These are phyloP conservation scores for Agriopis leucophaearia DNA, from an alignment of 2,888 invertebrate genomes.

Conservation along the genomic window DNA sequence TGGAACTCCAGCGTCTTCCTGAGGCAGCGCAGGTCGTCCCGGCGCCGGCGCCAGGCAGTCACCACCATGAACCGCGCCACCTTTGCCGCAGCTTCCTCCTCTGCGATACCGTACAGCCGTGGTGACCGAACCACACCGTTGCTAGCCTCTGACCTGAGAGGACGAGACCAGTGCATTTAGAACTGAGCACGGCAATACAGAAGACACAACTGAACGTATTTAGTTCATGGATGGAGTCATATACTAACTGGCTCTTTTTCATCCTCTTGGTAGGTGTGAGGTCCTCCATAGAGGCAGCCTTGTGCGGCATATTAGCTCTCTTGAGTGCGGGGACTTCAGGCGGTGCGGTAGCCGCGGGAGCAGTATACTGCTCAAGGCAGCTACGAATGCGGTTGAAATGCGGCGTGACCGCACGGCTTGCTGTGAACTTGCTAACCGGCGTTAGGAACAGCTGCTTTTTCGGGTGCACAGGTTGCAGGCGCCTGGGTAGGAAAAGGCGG, in stretches of 20 bases:
- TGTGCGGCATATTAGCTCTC: conserved; percentile 62
- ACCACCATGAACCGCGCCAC: conserved; percentile 80
- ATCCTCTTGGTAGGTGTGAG: conserved; percentile 73
- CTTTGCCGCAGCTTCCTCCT: conserved; percentile 73
- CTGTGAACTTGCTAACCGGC: conserved; percentile 79
- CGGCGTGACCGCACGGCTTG: conserved; percentile 55
- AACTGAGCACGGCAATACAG: background rate
- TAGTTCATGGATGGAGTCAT: background rate
- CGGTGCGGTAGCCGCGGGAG: conserved; percentile 9
- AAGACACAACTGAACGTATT: background rate
- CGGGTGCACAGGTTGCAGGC: conserved; percentile 70
- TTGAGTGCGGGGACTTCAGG: conserved; percentile 32
- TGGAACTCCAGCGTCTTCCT: conserved; percentile 78
- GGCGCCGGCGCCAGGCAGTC: conserved; percentile 83
- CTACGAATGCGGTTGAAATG: conserved; percentile 68
- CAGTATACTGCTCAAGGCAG: conserved; percentile 69
- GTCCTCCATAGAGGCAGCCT: conserved; percentile 80
- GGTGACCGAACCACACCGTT: conserved; percentile 53
- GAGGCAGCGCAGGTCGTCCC: conserved; percentile 79
- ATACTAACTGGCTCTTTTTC: conserved; percentile 58
- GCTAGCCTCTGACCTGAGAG: conserved; percentile 32
- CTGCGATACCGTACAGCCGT: conserved; percentile 52
- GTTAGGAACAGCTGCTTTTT: conserved; percentile 77
- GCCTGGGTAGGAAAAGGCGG: conserved; percentile 49
- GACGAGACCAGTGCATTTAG: background rate